phyloP scores from a whole-genome alignment of 2,797 vertebrate species.

The Aulostomus chinensis region DNA sequence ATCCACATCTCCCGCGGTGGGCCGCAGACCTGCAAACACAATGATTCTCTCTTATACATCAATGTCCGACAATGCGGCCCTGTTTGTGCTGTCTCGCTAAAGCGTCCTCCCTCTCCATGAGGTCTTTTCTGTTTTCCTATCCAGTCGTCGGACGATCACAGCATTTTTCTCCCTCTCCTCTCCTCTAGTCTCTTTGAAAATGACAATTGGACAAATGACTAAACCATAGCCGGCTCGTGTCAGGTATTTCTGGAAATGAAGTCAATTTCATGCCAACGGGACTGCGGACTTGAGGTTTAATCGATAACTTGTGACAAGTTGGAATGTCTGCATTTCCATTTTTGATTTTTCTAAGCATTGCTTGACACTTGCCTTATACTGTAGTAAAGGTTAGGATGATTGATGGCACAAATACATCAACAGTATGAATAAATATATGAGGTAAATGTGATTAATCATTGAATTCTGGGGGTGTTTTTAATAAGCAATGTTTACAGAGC shows the following conservation, averaged over 20 bases:
- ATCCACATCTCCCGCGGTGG: conserved; percentile 33
- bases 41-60: neutral
- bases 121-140: neutral
- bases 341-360: conserved; percentile 44
- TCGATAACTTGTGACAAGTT: conserved; percentile 45
- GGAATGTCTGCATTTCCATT: conserved; percentile 62
- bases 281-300: conserved; percentile 5
- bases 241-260: conserved; percentile 20
- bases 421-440: conserved; percentile 31
- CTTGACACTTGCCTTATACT: conserved; percentile 43
- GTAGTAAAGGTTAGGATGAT: conserved; percentile 67
- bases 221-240: no score
- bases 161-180: neutral
- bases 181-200: no score
- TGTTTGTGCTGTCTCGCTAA: conserved; percentile 1
- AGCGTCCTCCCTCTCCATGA: neutral
- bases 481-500: no score
- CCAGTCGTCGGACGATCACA: neutral
- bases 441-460: conserved; percentile 24
- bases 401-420: conserved; percentile 34
- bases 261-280: conserved; percentile 1
- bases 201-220: no score
- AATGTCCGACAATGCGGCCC: neutral
- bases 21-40: conserved; percentile 6
- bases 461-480: neutral